These are phyloP conservation scores for Heteropelma amictum DNA, from an alignment of 2,888 invertebrate genomes.

Conservation along the genomic window DNA sequence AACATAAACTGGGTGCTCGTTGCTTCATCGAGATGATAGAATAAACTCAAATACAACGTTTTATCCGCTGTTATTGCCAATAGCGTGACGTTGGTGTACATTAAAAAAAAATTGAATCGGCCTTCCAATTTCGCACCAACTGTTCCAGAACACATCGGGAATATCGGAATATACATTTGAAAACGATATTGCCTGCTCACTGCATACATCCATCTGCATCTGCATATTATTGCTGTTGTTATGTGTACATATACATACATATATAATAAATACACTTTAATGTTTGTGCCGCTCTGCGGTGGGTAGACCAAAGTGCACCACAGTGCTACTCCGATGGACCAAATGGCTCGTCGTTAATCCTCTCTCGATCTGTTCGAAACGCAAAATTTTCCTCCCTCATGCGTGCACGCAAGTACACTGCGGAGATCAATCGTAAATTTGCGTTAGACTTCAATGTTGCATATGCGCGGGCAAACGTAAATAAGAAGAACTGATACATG, in stretches of 20 bases:
- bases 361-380: constrained; percentile 47
- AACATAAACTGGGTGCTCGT: too few species aligned
- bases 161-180: too few species aligned
- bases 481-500: too few species aligned
- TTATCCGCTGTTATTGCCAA: too few species aligned
- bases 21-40: too few species aligned
- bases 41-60: too few species aligned
- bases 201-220: too few species aligned
- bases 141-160: too few species aligned
- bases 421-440: constrained; percentile 1
- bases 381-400: neutral
- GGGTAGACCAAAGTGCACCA: constrained; percentile 20
- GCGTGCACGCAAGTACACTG: neutral
- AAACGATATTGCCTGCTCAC: too few species aligned
- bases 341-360: constrained; percentile 53
- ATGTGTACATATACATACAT: neutral
- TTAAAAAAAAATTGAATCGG: too few species aligned
- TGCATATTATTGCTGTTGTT: neutral
- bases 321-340: constrained; percentile 10
- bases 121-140: too few species aligned
- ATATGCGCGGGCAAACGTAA: neutral
- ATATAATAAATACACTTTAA: neutral
- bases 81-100: too few species aligned
- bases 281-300: constrained; percentile 28
- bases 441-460: constrained; percentile 32